Conservation (phyloP, 92 coral and sea anemone genomes). For the Heteractis magnifica region DNA sequence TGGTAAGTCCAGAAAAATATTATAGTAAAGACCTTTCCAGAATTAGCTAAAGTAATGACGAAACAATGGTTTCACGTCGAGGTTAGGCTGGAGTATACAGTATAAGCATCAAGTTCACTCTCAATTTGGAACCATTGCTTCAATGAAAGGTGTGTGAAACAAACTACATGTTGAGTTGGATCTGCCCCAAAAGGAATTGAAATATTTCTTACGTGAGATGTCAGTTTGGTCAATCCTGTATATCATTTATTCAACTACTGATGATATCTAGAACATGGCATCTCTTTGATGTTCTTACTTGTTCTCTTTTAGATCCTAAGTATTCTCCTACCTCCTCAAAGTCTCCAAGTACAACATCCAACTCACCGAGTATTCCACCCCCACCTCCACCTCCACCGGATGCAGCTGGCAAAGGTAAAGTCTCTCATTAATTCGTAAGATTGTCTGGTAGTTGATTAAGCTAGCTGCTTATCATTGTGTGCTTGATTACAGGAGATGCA, state of each 20-base stretch:
- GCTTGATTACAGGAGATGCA: constrained; percentile 63
- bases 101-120: too few relatives aligned
- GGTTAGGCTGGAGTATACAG: too few relatives aligned
- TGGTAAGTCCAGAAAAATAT: constrained; percentile 34
- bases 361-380: constrained; percentile 59
- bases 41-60: not conserved
- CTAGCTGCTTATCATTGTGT: not conserved
- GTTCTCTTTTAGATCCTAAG: constrained; percentile 18
- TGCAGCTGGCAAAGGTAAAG: constrained; percentile 55
- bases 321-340: constrained; percentile 34
- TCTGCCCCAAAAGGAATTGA: too few relatives aligned
- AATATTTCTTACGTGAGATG: too few relatives aligned
- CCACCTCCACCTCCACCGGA: constrained; percentile 77
- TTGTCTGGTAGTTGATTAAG: not conserved
- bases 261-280: not conserved
- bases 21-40: not conserved
- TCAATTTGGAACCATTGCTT: too few relatives aligned
- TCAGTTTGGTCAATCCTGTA: too few relatives aligned
- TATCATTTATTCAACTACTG: too few relatives aligned
- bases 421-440: not conserved
- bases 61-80: too few relatives aligned
- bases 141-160: too few relatives aligned
- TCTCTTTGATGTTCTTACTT: not conserved
- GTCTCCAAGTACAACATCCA: constrained; percentile 38
- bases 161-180: too few relatives aligned